phyloP scores from a whole-genome alignment of 2,888 invertebrate species.

The Polydrusus cervinus region DNA sequence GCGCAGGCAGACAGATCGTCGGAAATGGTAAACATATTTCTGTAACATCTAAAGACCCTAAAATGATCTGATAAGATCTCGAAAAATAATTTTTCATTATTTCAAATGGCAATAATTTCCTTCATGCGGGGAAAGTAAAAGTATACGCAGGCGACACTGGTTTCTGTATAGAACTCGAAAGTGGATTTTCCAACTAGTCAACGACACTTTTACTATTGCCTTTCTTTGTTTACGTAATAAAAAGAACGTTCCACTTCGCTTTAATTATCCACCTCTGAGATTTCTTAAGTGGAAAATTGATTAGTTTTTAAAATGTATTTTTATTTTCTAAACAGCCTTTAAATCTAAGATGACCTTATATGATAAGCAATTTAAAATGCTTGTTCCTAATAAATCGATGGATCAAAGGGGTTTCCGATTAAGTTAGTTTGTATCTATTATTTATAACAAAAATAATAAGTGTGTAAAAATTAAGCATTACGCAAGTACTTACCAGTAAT shows the following conservation, averaged over 20 bases:
- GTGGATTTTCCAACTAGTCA: conserved; percentile 22
- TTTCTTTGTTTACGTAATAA: conserved; percentile 33
- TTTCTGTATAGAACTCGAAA: conserved; percentile 33
- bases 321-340: background rate
- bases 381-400: too few relatives aligned
- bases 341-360: background rate
- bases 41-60: too few relatives aligned
- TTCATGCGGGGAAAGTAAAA: too few relatives aligned
- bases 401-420: too few relatives aligned
- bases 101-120: too few relatives aligned
- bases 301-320: conserved; percentile 26
- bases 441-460: too few relatives aligned
- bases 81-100: too few relatives aligned
- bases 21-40: too few relatives aligned
- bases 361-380: background rate
- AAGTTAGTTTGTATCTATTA: too few relatives aligned
- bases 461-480: too few relatives aligned
- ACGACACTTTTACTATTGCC: conserved; percentile 28
- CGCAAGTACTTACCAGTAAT: conserved; percentile 47
- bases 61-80: too few relatives aligned
- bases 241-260: background rate
- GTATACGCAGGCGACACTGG: conserved; percentile 21
- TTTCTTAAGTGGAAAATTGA: conserved; percentile 16
- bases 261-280: background rate
- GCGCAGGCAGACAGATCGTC: too few relatives aligned